phyloP scores from a whole-genome alignment of 1,140 invertebrate genomes.

The Melipona quadrifasciata region DNA sequence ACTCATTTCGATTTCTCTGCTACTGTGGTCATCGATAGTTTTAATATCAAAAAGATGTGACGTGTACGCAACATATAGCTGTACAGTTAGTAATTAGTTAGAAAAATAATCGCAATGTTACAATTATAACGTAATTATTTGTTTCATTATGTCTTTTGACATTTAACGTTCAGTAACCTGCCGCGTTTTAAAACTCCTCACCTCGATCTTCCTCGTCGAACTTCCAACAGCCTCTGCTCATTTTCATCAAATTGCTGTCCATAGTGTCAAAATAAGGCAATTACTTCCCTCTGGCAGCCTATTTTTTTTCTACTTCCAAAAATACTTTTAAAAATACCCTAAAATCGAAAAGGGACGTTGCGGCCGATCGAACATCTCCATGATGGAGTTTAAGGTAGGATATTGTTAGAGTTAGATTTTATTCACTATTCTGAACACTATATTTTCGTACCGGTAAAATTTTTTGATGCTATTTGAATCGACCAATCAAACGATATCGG shows the following conservation, averaged over 20 bases:
- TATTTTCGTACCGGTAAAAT: conserved; percentile 17
- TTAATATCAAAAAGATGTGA: background rate
- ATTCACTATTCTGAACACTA: conserved; percentile 14
- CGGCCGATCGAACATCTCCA: conserved; percentile 53
- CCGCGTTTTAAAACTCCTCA: conserved; percentile 60
- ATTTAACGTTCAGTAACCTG: conserved; percentile 40
- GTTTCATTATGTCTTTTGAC: conserved; percentile 28
- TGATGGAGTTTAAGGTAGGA: conserved; percentile 27
- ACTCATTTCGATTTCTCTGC: background rate
- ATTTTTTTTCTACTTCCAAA: conserved; percentile 54
- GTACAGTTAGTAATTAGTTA: background rate
- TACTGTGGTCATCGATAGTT: background rate
- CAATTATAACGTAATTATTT: background rate
- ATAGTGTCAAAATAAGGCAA: conserved; percentile 51
- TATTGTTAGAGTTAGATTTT: conserved; percentile 36
- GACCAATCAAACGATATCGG: background rate
- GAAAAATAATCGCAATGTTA: background rate
- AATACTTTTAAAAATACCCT: conserved; percentile 75
- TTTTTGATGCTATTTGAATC: conserved; percentile 27
- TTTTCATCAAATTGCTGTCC: conserved; percentile 62
- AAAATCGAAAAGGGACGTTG: conserved; percentile 63
- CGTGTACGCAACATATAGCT: background rate
- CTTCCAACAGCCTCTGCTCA: conserved; percentile 84
- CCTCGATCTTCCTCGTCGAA: conserved; percentile 83
- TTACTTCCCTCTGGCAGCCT: conserved; percentile 29